phyloP scores from a whole-genome alignment of 23 tunicate genomes.

The Corella eumyota region DNA sequence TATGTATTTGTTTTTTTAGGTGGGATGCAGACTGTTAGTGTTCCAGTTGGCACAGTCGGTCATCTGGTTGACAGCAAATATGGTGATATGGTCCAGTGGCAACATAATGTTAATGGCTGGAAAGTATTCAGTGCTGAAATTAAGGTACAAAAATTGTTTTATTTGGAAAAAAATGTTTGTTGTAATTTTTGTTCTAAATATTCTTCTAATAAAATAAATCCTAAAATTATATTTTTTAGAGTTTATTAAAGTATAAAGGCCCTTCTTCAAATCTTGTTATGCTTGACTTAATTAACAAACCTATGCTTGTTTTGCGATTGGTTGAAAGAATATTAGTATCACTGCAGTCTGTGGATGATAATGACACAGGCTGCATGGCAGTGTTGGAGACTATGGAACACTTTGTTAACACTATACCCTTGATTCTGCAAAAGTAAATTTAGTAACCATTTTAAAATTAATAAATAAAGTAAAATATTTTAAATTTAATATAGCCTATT shows the following conservation, averaged over 20 bases:
- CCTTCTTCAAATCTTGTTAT: slow-evolving; percentile 63
- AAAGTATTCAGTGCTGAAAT: slow-evolving; percentile 55
- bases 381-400: slow-evolving; percentile 53
- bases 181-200: no score
- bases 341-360: background rate
- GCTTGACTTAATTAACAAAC: slow-evolving; percentile 44
- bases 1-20: no score
- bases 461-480: no score
- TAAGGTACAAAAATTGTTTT: slow-evolving; percentile 38
- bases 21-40: slow-evolving; percentile 35
- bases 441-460: background rate
- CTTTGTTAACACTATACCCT: slow-evolving; percentile 32
- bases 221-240: no score
- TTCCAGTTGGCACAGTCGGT: slow-evolving; percentile 62
- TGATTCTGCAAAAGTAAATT: slow-evolving; percentile 41
- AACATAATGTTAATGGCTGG: slow-evolving; percentile 71
- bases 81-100: slow-evolving; percentile 93
- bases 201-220: no score
- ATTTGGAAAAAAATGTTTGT: no score
- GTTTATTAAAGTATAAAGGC: slow-evolving; percentile 58
- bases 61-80: slow-evolving; percentile 45
- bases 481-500: no score
- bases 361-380: slow-evolving; percentile 45
- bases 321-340: slow-evolving; percentile 38
- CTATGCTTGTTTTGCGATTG: slow-evolving; percentile 34